A percentile compares a stretch with the other conserved stretches of the same genome.
Conservation (phyloP, 2,797 vertebrate genomes). For the Neosilurus mollespiculum region DNA sequence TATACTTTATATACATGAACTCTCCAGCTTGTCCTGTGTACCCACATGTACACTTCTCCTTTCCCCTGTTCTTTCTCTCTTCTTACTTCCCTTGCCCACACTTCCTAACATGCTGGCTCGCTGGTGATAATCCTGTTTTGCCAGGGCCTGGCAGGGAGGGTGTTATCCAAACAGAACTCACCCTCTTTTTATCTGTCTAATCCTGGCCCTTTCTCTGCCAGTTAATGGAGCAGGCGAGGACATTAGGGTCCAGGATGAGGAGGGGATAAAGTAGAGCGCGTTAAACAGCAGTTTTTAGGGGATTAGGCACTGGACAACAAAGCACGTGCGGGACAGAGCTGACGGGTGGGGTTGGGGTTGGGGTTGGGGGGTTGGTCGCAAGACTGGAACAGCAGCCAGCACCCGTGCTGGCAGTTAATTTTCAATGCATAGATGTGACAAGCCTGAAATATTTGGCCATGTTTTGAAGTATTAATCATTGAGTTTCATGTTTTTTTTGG, state of each 20-base stretch:
- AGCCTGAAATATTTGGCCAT: not conserved
- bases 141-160: conserved; percentile 51
- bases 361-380: conserved; percentile 42
- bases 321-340: conserved; percentile 64
- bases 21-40: not conserved
- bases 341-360: conserved; percentile 40
- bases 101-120: conserved; percentile 45
- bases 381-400: conserved; percentile 19
- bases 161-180: conserved; percentile 69
- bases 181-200: conserved; percentile 67
- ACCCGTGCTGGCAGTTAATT: conserved; percentile 2
- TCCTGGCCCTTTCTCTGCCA: conserved; percentile 65
- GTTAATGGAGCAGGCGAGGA: conserved; percentile 63
- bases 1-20: not conserved
- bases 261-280: conserved; percentile 68
- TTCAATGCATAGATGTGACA: not conserved
- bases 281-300: conserved; percentile 77
- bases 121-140: conserved; percentile 61
- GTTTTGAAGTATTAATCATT: conserved; percentile 1
- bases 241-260: conserved; percentile 50
- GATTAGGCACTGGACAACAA: conserved; percentile 76
- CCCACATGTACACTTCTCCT: not conserved
- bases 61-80: not conserved
- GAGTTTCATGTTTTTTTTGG: not conserved
- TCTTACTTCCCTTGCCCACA: conserved; percentile 17